Evolutionary conservation across 2,888 invertebrate species (phyloP), one percentile per base, ranked within the genome.

Genomic region (Crocallis elinguaria): DNA sequence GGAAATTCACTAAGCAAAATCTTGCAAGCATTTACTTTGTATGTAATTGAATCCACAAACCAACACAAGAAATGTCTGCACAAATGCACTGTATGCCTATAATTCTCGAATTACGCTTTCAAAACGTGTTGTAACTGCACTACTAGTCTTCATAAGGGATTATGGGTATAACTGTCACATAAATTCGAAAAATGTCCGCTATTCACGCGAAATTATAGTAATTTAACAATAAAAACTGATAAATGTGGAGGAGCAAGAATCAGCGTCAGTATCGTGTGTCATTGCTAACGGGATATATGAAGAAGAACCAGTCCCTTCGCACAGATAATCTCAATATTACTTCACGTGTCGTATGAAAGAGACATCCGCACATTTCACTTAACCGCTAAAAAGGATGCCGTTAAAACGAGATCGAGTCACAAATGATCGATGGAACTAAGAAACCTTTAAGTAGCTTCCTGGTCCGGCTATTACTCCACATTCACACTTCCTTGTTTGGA

Each of bases 401-500:
- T 69, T 71, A 66, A 68, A 72, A 69, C 59, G 61, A 66, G 65
- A 62, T 66, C 60, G 60, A 65, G 54, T 60, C 64, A 60, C 62
- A 73, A 77, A 74, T 79, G 76, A 79, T 81, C 76, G 75, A 79
- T 75, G 74, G 69, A 77, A 73, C 66, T 69, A 67, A 76, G 70
- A 77, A 73, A 72, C 70, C 72, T 75, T 75, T 75, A 74, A 77
- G 69, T 69, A 69, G 71, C 75, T 82, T 83, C 84, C 79, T 76
- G 73, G 74, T 74, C 67, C 63, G 63, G 64, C 76, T 80, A 79
- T 79, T 80, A 80, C 74, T 82, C 75, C 63, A 75, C 77, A 80
- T 80, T 78, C 73, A 77, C 76, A 84, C 82, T 82, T 84, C 85
- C 85, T 81, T 75, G 69, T 83, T 80, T 75, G 73, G 71, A 70